phyloP scores from a whole-genome alignment of 2,888 invertebrate genomes.

The Geophilus truncorum region DNA sequence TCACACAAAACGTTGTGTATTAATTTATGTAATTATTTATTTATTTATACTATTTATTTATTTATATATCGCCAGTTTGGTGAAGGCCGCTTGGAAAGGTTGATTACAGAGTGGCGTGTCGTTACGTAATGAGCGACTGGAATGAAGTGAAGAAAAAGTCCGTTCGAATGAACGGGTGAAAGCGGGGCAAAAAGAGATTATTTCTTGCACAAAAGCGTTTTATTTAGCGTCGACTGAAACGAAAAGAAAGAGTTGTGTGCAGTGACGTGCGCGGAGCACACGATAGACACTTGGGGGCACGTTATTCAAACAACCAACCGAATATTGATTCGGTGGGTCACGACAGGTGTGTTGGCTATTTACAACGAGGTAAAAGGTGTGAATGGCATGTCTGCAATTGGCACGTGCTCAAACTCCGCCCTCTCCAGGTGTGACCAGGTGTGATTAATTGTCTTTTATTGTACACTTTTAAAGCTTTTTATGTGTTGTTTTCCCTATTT shows the following conservation, averaged over 20 bases:
- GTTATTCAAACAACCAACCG: not conserved
- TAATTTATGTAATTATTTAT: too few relatives aligned
- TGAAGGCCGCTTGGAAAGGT: not conserved
- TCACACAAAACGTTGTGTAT: not conserved
- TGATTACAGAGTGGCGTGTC: not conserved
- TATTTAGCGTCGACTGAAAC: not conserved
- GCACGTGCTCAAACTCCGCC: not conserved
- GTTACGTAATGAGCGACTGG: too few relatives aligned
- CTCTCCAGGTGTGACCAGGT: not conserved
- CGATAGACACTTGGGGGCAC: not conserved
- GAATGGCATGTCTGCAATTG: not conserved
- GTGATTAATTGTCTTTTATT: not conserved
- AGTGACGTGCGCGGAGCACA: too few relatives aligned
- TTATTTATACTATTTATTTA: not conserved
- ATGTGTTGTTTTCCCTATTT: not conserved
- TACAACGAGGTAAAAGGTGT: not conserved
- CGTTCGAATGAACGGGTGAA: not conserved
- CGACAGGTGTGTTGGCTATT: not conserved
- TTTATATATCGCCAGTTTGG: not conserved
- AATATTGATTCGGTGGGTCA: not conserved
- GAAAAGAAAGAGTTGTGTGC: too few relatives aligned
- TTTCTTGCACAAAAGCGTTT: not conserved
- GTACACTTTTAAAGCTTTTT: not conserved
- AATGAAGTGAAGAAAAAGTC: too few relatives aligned
- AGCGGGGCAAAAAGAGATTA: not conserved